Evolutionary conservation across 2,797 vertebrate genomes (phyloP).

Genomic region (Poecilia wingei): DNA sequence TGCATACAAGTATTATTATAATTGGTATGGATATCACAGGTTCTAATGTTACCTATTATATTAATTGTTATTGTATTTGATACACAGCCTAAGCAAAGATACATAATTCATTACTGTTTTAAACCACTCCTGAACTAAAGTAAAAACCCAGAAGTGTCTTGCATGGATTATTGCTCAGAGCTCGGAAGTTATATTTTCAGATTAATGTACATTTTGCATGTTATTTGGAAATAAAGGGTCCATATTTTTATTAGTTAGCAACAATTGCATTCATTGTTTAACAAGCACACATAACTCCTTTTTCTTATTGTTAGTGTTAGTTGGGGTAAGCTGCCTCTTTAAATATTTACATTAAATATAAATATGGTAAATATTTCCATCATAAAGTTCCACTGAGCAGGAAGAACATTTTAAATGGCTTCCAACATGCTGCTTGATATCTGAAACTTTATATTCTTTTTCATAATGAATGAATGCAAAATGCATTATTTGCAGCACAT

Average conservation of each 20-base stretch:
- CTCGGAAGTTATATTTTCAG: not conserved
- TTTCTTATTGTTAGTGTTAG: not conserved
- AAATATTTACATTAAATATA: conserved; percentile 34
- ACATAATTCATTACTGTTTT: not conserved
- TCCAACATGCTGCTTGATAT: not conserved
- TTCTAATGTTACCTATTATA: not conserved
- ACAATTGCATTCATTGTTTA: not conserved
- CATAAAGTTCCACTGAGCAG: conserved; percentile 9
- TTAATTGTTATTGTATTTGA: not conserved
- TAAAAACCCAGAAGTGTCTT: not conserved
- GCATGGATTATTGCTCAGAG: not conserved
- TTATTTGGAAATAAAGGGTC: not conserved
- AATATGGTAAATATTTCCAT: conserved; percentile 28
- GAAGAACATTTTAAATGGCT: conserved; percentile 4
- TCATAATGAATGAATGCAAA: not conserved
- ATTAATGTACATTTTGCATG: not conserved
- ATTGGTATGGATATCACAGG: not conserved
- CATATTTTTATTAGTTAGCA: not conserved
- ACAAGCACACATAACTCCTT: not conserved
- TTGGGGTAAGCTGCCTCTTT: not conserved
- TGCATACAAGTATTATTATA: not conserved
- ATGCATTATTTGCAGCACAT: conserved; percentile 12
- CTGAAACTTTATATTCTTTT: not conserved
- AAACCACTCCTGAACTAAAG: not conserved
- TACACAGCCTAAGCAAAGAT: not conserved